Conservation (phyloP, 2,113 vertebrate genomes). For the Lampris incognitus region DNA sequence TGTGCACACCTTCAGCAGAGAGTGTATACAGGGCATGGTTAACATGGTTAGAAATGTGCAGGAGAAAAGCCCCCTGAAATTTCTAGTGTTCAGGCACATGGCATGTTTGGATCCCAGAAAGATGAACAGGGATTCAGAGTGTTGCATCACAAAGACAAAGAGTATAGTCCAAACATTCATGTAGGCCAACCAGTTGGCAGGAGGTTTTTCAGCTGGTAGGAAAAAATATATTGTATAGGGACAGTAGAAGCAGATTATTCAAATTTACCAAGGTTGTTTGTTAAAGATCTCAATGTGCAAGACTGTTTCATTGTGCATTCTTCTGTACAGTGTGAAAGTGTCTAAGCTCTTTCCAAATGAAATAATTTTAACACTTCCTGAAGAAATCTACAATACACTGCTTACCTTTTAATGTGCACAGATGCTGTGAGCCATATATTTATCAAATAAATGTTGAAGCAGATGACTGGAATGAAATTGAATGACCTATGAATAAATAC, state of each 20-base stretch:
- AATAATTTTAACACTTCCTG: too few species aligned
- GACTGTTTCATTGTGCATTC: too few species aligned
- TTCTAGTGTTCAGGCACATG: neutral
- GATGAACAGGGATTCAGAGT: constrained; percentile 12
- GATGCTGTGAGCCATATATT: too few species aligned
- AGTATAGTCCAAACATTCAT: constrained; percentile 10
- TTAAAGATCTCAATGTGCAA: too few species aligned
- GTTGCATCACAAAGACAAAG: constrained; percentile 13
- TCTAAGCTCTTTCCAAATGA: too few species aligned
- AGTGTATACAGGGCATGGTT: neutral
- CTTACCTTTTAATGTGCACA: too few species aligned
- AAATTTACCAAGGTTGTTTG: neutral
- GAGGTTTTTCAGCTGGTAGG: constrained; percentile 31
- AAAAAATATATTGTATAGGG: neutral
- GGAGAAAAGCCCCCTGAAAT: neutral
- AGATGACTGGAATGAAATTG: too few species aligned
- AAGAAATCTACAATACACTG: too few species aligned
- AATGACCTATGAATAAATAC: too few species aligned
- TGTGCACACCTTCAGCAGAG: neutral
- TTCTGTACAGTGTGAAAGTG: too few species aligned
- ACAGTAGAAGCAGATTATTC: neutral
- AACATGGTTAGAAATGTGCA: neutral
- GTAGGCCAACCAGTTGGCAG: constrained; percentile 18
- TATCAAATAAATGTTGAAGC: too few species aligned
- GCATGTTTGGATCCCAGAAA: neutral